Conservation (phyloP, 2,888 invertebrate genomes). For the Drosophila mulleri region DNA sequence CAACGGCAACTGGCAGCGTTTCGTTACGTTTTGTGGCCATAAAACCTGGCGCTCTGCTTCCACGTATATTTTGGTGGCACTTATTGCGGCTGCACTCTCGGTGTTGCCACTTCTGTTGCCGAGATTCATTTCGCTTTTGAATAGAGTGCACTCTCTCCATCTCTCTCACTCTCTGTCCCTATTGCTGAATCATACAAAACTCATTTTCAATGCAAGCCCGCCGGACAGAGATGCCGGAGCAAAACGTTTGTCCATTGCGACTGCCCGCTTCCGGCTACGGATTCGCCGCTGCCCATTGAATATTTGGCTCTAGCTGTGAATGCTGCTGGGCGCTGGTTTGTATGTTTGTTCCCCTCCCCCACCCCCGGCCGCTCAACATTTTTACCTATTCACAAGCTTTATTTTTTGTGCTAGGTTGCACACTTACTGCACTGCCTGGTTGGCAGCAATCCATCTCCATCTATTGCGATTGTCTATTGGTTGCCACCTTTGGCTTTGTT, state of each 20-base stretch:
- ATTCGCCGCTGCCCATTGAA: conserved; percentile 15
- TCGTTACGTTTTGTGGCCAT: conserved; percentile 29
- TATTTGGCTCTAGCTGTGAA: conserved; percentile 29
- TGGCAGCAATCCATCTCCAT: conserved; percentile 48
- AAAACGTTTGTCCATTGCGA: conserved; percentile 33
- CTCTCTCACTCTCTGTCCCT: not conserved
- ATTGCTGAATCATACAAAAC: conserved; percentile 42
- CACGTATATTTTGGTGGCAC: conserved; percentile 37
- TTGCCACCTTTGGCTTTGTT: conserved; percentile 30
- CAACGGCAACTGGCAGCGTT: not conserved
- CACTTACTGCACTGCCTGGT: conserved; percentile 10
- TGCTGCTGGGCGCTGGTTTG: not conserved
- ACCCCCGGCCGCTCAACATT: not conserved
- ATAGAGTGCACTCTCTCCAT: conserved; percentile 23
- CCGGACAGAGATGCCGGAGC: not conserved
- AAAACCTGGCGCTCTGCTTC: conserved; percentile 16
- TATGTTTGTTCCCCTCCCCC: not conserved
- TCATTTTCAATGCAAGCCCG: conserved; percentile 43
- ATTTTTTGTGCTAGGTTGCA: conserved; percentile 5
- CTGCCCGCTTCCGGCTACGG: conserved; percentile 35
- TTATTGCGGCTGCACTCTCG: conserved; percentile 37
- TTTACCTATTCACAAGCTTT: conserved; percentile 11
- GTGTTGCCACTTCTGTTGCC: conserved; percentile 23
- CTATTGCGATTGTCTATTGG: conserved; percentile 45
- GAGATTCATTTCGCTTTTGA: conserved; percentile 72